phyloP scores from a whole-genome alignment of 2,888 invertebrate species.

The Helleia helle region DNA sequence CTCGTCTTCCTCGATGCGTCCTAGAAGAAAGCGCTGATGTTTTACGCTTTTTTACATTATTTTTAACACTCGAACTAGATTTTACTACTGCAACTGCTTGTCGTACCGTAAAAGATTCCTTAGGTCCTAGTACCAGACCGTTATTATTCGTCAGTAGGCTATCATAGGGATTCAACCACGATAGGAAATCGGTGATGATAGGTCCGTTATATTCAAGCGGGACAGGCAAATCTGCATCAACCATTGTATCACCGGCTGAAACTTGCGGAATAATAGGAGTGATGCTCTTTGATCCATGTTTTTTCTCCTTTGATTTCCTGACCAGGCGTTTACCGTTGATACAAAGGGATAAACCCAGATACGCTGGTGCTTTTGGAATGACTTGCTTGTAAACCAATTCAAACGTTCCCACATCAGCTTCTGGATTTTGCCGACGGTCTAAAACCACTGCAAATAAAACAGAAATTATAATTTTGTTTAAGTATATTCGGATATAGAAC shows the following conservation, averaged over 20 bases:
- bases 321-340: slow-evolving; percentile 78
- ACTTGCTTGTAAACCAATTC: slow-evolving; percentile 86
- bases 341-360: slow-evolving; percentile 81
- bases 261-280: slow-evolving; percentile 38
- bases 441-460: slow-evolving; percentile 78
- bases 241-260: slow-evolving; percentile 37
- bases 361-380: slow-evolving; percentile 85
- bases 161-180: slow-evolving; percentile 76
- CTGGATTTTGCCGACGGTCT: slow-evolving; percentile 80
- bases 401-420: slow-evolving; percentile 86
- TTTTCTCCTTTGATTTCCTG: slow-evolving; percentile 56
- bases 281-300: slow-evolving; percentile 46
- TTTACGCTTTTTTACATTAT: slow-evolving; percentile 63
- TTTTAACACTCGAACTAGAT: slow-evolving; percentile 50
- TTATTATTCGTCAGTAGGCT: slow-evolving; percentile 49
- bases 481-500: neutral
- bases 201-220: slow-evolving; percentile 76
- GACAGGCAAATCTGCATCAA: slow-evolving; percentile 41
- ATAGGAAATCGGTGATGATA: slow-evolving; percentile 79
- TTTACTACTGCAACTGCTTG: slow-evolving; percentile 63
- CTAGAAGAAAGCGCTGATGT: slow-evolving; percentile 64
- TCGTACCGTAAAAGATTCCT: slow-evolving; percentile 61
- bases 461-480: neutral
- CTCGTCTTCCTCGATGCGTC: slow-evolving; percentile 58
- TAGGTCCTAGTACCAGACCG: slow-evolving; percentile 43